Evolutionary conservation across 2,888 invertebrate species (phyloP).

Genomic region (Xanthorhoe designata): DNA sequence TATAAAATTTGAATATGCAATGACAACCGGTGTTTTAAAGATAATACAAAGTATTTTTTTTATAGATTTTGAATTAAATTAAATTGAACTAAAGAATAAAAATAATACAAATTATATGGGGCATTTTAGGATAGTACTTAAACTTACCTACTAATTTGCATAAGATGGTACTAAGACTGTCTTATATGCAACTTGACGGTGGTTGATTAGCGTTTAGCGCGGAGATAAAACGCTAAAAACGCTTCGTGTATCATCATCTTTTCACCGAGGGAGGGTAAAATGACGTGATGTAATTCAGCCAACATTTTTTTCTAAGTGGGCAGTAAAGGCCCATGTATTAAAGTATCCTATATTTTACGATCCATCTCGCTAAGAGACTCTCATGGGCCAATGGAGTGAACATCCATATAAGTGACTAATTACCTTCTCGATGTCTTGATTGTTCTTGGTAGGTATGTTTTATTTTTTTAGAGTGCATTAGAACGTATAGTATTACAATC

Average conservation of each 20-base stretch:
- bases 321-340: constrained; percentile 79
- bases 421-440: constrained; percentile 53
- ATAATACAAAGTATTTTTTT: too few species aligned
- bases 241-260: constrained; percentile 13
- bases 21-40: too few species aligned
- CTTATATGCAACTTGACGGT: too few species aligned
- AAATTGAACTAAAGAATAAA: too few species aligned
- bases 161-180: too few species aligned
- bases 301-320: constrained; percentile 83
- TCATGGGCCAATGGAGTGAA: constrained; percentile 63
- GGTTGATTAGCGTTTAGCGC: too few species aligned
- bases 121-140: too few species aligned
- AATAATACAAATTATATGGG: too few species aligned
- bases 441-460: constrained; percentile 14
- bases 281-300: constrained; percentile 80
- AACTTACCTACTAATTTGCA: too few species aligned
- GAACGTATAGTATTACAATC: too few species aligned
- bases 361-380: constrained; percentile 75
- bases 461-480: neutral
- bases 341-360: constrained; percentile 83
- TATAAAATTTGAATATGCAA: too few species aligned
- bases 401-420: constrained; percentile 76
- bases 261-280: constrained; percentile 68
- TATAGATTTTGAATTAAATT: too few species aligned
- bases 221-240: neutral